Evolutionary conservation across 2,113 vertebrate genomes (phyloP), one percentile per base, ranked within the genome.

Genomic region (Uria aalge): DNA sequence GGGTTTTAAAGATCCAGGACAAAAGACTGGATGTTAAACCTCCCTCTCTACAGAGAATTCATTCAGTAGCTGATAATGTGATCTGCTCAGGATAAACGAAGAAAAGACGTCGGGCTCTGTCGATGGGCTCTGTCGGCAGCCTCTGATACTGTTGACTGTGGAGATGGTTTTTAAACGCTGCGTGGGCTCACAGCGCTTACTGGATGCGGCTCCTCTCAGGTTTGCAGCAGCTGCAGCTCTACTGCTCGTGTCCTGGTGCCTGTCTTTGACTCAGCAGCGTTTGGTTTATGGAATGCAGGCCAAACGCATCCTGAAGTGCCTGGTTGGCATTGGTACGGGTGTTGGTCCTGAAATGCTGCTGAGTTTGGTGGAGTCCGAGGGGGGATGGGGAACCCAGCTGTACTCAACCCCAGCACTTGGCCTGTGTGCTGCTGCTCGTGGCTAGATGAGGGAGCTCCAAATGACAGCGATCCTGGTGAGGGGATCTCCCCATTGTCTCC

Each of bases 281-380:
- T 24, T 1, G 59, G 5, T 43, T 26, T 18, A 6, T 0, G 1
- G 27, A 8, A 4, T 2, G 8, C 0, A 2, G 16, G 12, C 16
- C 21, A 2, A 48, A 10, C 2, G 0, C 10, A 48, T 48, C 47
- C 47, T 27, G 52, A 27, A 53, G 15, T 27, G 52, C 24, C 15
- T 15, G 52, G 52, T 15, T 26, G 52, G 12, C 26, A 27, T 53
- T 53, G 52, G 24, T 27, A 15, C 15, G 26, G 34, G 0, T 4
- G 56, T 9, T 10, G 47, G 3, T 26, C 13, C 53, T 20, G 36
- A 24, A 4, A 7, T 4, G 59, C 41, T 1, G 8, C 74, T 7
- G 67, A 12, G 2, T 9, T 22, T 5, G 90, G 50, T 38, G 62
- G 14, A 6, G 24, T 1, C 15, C 1, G 3, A 9, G 48, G 20